These are phyloP conservation scores for Parazoanthus atlanticus DNA, from an alignment of 92 coral and sea anemone genomes.

Conservation along the genomic window DNA sequence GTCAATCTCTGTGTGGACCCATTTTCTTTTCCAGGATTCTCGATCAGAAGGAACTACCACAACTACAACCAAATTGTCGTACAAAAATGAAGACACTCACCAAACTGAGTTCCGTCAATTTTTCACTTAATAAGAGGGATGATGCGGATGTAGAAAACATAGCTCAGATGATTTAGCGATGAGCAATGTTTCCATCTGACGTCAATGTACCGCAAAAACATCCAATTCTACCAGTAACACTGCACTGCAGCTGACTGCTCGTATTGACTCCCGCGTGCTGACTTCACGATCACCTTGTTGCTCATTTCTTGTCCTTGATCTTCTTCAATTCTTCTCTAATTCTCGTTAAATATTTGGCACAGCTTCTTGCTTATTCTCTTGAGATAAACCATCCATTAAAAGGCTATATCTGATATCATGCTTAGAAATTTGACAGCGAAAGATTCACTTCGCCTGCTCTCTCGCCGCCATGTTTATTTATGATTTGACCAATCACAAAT, in stretches of 20 bases:
- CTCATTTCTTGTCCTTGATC: background rate
- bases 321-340: too few species aligned
- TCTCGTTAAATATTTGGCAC: background rate
- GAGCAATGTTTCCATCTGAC: background rate
- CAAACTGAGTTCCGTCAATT: conserved; percentile 17
- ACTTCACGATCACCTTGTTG: background rate
- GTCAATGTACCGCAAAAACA: background rate
- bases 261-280: background rate
- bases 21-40: too few species aligned
- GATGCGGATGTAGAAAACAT: background rate
- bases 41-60: background rate
- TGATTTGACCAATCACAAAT: conserved; percentile 31
- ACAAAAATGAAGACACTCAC: background rate
- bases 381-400: background rate
- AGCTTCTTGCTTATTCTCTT: background rate
- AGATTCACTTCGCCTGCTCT: conserved; percentile 9
- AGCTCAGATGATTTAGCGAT: background rate
- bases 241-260: background rate
- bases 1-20: too few species aligned
- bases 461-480: conserved; percentile 30
- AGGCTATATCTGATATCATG: background rate
- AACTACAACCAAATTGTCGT: background rate
- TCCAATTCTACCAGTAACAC: background rate
- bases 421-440: background rate
- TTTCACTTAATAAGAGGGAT: background rate